phyloP scores from a whole-genome alignment of 53 echinoderm and acorn worm species.

The Arbacia lixula region DNA sequence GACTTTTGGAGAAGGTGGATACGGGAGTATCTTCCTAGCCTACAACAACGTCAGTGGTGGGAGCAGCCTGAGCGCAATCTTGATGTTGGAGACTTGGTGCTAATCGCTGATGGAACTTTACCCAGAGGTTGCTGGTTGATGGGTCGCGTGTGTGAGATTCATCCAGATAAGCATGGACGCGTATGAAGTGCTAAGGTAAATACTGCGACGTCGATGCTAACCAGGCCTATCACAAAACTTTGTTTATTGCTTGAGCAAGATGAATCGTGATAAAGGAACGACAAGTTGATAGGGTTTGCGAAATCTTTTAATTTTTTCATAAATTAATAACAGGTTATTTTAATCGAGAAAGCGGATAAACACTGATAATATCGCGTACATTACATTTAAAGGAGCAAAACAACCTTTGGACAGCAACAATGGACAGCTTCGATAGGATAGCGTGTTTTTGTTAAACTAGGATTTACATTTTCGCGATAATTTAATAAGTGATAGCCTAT shows the following conservation, averaged over 20 bases:
- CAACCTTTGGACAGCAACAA: too few species aligned
- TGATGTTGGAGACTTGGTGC: conserved; percentile 40
- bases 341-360: too few species aligned
- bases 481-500: too few species aligned
- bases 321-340: too few species aligned
- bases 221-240: conserved; percentile 61
- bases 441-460: too few species aligned
- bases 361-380: too few species aligned
- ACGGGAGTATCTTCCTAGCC: conserved; percentile 53
- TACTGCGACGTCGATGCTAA: conserved; percentile 16
- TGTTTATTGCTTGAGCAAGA: conserved; percentile 44
- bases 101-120: conserved; percentile 42
- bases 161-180: conserved; percentile 44
- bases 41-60: conserved; percentile 61
- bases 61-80: conserved; percentile 52
- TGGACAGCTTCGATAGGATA: too few species aligned
- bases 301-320: too few species aligned
- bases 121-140: conserved; percentile 61
- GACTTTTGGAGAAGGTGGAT: conserved; percentile 60
- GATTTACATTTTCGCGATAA: too few species aligned
- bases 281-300: too few species aligned
- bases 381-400: too few species aligned
- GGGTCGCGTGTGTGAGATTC: conserved; percentile 38
- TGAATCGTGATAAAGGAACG: conserved; percentile 5
- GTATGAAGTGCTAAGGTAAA: conserved; percentile 53